Base-by-base conservation (phyloP, 2,113 vertebrate species). In the Lophotis ruficrista region DNA sequence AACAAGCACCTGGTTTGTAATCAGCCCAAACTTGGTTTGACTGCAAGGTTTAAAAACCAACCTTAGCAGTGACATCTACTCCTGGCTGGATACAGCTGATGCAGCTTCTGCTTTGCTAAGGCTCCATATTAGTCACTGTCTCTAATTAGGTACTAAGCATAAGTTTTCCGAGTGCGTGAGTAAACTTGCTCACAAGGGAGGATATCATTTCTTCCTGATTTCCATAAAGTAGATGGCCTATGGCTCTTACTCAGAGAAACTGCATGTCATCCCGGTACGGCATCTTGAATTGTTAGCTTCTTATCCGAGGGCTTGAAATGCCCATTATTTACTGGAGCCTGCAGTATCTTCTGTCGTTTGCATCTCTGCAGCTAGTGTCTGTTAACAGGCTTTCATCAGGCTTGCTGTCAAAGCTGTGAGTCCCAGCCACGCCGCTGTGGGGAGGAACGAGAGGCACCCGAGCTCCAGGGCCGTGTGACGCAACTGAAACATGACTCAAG, bases 121-220 rank as follows among this genome's bases (percentile, higher is more conserved):
- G 70, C 89, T 89, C 62, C 0, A 2, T 45, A 33, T 96, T 96
- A 97, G 93, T 96, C 96, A 96, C 86, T 82, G 89, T 69, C 93
- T 93, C 94, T 96, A 96, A 96, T 97, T 97, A 96, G 95, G 80
- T 94, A 94, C 91, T 95, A 87, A 96, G 77, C 89, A 6, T 94
- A 82, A 93, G 90, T 95, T 97, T 96, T 95, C 94, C 96, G 1
- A 94, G 66, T 95, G 80, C 4, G 1, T 97, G 95, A 97, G 87
- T 84, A 96, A 96, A 96, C 91, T 89, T 89, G 91, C 77, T 96
- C 96, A 96, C 95, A 93, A 94, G 96, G 94, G 91, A 97, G 83
- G 83, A 71, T 87, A 79, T 97, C 0, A 92, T 94, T 96, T 93
- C 90, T 92, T 96, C 92, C 91, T 87, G 92, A 87, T 97, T 96